These are phyloP conservation scores for Neuroscelio doddi DNA, from an alignment of 2,888 invertebrate species.

Conservation along the genomic window DNA sequence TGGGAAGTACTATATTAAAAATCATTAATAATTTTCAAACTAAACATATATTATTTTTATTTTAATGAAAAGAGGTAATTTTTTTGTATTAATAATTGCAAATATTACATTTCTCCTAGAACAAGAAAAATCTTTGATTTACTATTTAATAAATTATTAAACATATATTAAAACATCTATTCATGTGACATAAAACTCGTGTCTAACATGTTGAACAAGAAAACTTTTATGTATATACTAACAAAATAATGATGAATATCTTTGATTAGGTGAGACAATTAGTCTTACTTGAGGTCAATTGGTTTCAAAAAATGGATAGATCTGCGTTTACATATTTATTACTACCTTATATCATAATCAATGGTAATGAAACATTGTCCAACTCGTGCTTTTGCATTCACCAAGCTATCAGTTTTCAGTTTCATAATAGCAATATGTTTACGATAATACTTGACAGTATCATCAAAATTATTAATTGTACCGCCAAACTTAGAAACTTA, in stretches of 20 bases:
- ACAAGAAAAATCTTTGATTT: too few species aligned
- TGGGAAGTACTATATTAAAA: too few species aligned
- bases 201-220: too few species aligned
- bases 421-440: slow-evolving; percentile 33
- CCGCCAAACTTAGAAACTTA: slow-evolving; percentile 18
- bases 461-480: slow-evolving; percentile 41
- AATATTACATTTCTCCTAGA: too few species aligned
- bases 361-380: slow-evolving; percentile 15
- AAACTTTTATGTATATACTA: slow-evolving; percentile 1
- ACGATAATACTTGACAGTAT: slow-evolving; percentile 37
- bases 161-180: too few species aligned
- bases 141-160: too few species aligned
- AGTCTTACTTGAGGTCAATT: slow-evolving; percentile 9
- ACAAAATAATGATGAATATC: slow-evolving; percentile 16
- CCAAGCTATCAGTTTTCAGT: slow-evolving; percentile 5
- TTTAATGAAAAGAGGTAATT: too few species aligned
- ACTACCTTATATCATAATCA: slow-evolving; percentile 36
- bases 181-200: too few species aligned
- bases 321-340: slow-evolving; percentile 47
- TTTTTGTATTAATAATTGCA: too few species aligned
- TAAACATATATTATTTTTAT: too few species aligned
- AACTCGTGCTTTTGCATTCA: background rate
- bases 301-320: slow-evolving; percentile 33
- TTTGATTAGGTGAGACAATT: slow-evolving; percentile 7
- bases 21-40: too few species aligned